Evolutionary conservation across 1,140 invertebrate species (phyloP), one percentile per base, ranked within the genome.

Genomic region (Halictus rubicundus): DNA sequence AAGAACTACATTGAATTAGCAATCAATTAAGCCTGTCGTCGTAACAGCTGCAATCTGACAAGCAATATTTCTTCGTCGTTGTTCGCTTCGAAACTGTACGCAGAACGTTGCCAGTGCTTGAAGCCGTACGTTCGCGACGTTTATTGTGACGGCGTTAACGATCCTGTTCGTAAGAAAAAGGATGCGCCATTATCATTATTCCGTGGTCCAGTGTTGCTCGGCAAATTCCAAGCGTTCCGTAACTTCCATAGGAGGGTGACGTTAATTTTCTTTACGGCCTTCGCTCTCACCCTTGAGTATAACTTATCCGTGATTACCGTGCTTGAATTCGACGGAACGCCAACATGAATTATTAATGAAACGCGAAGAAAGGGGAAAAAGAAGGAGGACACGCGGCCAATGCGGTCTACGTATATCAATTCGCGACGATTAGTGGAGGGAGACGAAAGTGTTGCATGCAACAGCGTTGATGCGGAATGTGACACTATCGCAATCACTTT

Each of bases 181-280:
- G 9, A 5, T 16, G 16, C 68, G 32, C 42, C 39, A 59, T 77
- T 69, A 52, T 72, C 63, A 14, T 81, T 76, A 71, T 68, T 72
- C 72, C 61, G 7, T 6, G 57, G 61, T 52, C 52, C 60, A 69
- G 57, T 23, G 65, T 69, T 68, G 54, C 46, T 54, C 46, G 27
- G 21, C 27, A 68, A 75, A 82, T 86, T 74, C 57, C 69, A 12
- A 54, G 60, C 59, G 61, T 83, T 76, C 61, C 73, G 46, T 69
- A 57, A 81, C 68, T 81, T 70, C 27, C 46, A 71, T 21, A 32
- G 25, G 21, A 14, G 63, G 9, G 12, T 12, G 39, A 59, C 69
- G 66, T 86, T 82, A 86, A 86, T 86, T 75, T 63, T 79, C 39
- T 80, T 86, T 85, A 73, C 80, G 69, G 72, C 66, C 72, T 49